Base-by-base conservation (phyloP, 2,888 invertebrate species). In the Eupithecia dodoneata region DNA sequence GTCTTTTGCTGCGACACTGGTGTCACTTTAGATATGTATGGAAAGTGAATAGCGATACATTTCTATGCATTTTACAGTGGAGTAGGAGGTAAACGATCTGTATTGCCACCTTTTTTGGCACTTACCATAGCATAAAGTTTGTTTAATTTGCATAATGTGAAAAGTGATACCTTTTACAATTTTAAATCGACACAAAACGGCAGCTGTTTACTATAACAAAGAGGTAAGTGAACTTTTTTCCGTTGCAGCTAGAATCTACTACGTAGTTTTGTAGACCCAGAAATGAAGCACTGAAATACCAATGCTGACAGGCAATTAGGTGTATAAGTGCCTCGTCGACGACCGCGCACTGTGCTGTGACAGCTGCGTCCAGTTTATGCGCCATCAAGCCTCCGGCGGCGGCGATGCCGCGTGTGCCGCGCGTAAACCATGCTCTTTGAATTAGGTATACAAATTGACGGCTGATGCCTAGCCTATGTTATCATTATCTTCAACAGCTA, bases 291-390 rank as follows among this genome's bases (percentile, higher is more conserved):
- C 15, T 15, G 15, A 52, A 15, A 52, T 13, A 15, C 15, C 52
- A 52, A 52, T 15, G 13, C 15, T 15, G 13, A 52, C 13, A 52
- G 4, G 15, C 52, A 0, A 59, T 10, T 66, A 66, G 2, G 7
- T 66, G 18, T 15, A 15, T 12, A 41, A 66, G 42, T 13, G 13
- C 15, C 2, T 15, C 1, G 66, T 41, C 15, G 15, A 42, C 7
- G 42, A 0, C 63, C 63, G 63, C 63, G 18, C 47, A 12, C 73
- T 78, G 78, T n/a, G 18, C 63, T 83, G 47, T 77, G 85, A 81
- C 91, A 91, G 88, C 91, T 91, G 91, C 82, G 89, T 87, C 88
- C 88, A 83, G 86, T 91, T 91, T 91, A 91, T 89, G 90, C 80
- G 81, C 89, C 88, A 91, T 91, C 90, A 91, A 89, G 87, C 87